These are phyloP conservation scores for human (Homo sapiens) DNA, from an alignment of 2,113 vertebrate species.

Conservation along the genomic window DNA sequence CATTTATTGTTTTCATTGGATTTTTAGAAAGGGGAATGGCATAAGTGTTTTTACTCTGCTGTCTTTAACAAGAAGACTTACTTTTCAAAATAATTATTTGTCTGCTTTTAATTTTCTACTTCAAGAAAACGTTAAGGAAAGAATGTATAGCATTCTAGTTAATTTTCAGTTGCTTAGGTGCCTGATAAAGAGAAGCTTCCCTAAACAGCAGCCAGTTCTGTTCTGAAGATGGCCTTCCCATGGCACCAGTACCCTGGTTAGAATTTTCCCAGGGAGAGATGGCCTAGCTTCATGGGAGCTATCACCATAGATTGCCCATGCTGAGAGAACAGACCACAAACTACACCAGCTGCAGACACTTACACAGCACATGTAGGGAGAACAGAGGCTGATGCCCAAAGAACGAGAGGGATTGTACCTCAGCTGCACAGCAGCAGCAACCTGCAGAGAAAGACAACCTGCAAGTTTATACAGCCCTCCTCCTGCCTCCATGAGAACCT, in stretches of 20 bases:
- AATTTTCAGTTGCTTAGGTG: background rate
- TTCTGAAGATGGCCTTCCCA: background rate
- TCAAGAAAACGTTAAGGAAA: slow-evolving; percentile 32
- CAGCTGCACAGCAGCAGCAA: background rate
- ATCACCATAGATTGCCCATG: slow-evolving; percentile 39
- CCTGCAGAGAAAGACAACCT: background rate
- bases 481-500: background rate
- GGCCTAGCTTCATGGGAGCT: slow-evolving; percentile 42
- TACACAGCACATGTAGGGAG: background rate
- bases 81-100: slow-evolving; percentile 51
- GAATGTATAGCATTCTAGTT: background rate
- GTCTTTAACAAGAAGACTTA: slow-evolving; percentile 53
- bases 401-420: background rate
- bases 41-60: slow-evolving; percentile 47
- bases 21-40: slow-evolving; percentile 29
- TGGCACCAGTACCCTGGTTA: background rate
- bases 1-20: slow-evolving; percentile 57
- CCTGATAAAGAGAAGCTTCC: background rate
- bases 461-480: too few relatives aligned
- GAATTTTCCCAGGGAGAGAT: slow-evolving; percentile 47
- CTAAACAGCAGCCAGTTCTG: background rate
- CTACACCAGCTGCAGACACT: slow-evolving; percentile 58
- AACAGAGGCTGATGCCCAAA: background rate
- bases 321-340: slow-evolving; percentile 17
- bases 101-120: slow-evolving; percentile 63